Evolutionary conservation across 1,140 invertebrate genomes (phyloP), one percentile per base, ranked within the genome.

Genomic region (Drosophila sproati): DNA sequence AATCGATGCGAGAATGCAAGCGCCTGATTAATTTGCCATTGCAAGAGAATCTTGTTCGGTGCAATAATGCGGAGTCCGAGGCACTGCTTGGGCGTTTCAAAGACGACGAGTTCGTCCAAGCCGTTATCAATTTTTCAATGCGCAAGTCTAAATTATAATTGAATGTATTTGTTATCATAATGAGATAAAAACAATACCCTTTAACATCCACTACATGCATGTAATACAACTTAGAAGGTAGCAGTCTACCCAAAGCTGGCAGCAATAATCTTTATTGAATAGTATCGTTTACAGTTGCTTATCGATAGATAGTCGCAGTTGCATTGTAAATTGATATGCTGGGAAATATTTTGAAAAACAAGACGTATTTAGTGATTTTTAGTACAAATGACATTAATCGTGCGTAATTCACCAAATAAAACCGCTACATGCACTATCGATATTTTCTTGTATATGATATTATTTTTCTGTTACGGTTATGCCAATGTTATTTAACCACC

Each of bases 101-200:
- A 1, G 71, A 71, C 20, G 66, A 76, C 0, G 91, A 91, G 7
- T 91, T 90, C 10, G 48, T 82, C 2, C 71, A 88, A 34, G 90
- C 91, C 1, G 54, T 91, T 2, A 63, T 91, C 5, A 54, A 82
- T 35, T 92, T 92, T 63, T 47, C 69, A 4, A 68, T 39, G 4
- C 87, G 91, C 6, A 91, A 89, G 32, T 75, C 89, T 0, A 91
- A 91, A 43, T 68, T 82, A 52, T 82, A 70, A 83, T 47, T 1
- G 7, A 39, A n/a, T 32, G 5, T 31, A 34, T 3, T 39, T 59
- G 10, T 34, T 35, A 31, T 37, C 28, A 10, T 10, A 5, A 39
- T 43, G 37, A 35, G 39, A 39, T 5, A 3, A 50, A 52, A 8
- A 10, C 7, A 8, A 34, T 10, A 10, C 31, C 2, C 2, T 7